These are phyloP conservation scores for Setophaga kirtlandii DNA, from an alignment of 2,113 vertebrate species.

Conservation along the genomic window DNA sequence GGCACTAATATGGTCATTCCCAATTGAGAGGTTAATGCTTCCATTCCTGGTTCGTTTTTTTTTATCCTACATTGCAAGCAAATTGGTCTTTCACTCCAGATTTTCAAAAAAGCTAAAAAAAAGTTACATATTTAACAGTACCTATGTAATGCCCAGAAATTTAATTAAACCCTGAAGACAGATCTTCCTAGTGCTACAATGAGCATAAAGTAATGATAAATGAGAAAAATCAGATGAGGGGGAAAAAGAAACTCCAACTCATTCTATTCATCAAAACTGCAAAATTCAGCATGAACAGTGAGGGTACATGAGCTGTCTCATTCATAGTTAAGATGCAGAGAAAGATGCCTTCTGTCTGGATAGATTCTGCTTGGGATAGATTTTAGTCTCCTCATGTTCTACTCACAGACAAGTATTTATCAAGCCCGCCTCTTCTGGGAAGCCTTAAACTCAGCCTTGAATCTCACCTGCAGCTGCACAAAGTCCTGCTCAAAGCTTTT, in stretches of 20 bases:
- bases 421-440: not conserved
- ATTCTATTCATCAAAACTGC: not conserved
- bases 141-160: not conserved
- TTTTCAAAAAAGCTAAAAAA: not conserved
- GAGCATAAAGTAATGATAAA: not conserved
- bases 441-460: not conserved
- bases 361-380: not conserved
- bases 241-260: not conserved
- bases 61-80: not conserved
- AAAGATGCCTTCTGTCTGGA: not conserved
- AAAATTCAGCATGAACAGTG: not conserved
- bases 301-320: accelerated
- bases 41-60: too few relatives aligned
- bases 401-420: not conserved
- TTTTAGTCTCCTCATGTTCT: not conserved
- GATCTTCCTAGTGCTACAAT: not conserved
- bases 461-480: not conserved
- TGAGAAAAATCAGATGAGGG: not conserved
- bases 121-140: not conserved
- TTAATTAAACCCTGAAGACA: not conserved
- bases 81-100: not conserved
- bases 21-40: not conserved
- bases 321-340: not conserved
- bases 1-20: not conserved
- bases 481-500: not conserved